Percentiles rank a stretch among this genome's conserved stretches.
phyloP scores from a whole-genome alignment of 1,140 invertebrate species.

The Odontomachus brunneus region DNA sequence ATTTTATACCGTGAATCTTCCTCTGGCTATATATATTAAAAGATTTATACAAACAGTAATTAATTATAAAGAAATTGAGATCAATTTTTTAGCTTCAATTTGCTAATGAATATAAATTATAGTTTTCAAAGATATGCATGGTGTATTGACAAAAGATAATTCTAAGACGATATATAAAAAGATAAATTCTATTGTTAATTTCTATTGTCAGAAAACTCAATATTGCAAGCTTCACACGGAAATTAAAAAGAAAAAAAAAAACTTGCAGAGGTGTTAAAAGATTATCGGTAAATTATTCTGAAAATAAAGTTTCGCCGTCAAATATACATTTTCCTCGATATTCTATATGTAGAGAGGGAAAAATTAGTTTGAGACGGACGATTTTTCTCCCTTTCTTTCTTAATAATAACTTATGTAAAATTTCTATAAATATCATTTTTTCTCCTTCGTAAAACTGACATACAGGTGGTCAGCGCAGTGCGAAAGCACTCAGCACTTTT shows the following conservation, averaged over 20 bases:
- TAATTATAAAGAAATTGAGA: constrained; percentile 2
- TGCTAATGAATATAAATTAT: neutral
- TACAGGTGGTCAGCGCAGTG: constrained; percentile 29
- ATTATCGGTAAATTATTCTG: neutral
- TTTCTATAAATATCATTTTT: constrained; percentile 57
- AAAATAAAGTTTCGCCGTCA: constrained; percentile 21
- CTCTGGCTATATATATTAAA: constrained; percentile 9
- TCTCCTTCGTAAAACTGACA: constrained; percentile 27
- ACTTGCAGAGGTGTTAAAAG: neutral
- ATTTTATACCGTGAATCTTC: constrained; percentile 11
- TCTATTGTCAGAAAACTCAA: neutral
- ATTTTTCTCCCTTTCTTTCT: neutral
- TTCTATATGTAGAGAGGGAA: constrained; percentile 5
- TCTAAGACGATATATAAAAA: too few relatives aligned
- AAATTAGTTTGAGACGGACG: constrained; percentile 49
- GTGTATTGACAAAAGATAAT: neutral
- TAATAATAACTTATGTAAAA: constrained; percentile 56
- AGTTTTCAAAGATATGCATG: neutral
- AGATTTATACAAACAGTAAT: constrained; percentile 43
- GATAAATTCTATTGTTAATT: neutral
- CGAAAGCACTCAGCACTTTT: constrained; percentile 19
- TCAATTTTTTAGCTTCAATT: neutral
- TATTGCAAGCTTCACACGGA: neutral
- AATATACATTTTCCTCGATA: constrained; percentile 32
- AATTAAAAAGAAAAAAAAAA: neutral